Evolutionary conservation across 2,113 vertebrate genomes (phyloP).

Genomic region (Pongo abelii): DNA sequence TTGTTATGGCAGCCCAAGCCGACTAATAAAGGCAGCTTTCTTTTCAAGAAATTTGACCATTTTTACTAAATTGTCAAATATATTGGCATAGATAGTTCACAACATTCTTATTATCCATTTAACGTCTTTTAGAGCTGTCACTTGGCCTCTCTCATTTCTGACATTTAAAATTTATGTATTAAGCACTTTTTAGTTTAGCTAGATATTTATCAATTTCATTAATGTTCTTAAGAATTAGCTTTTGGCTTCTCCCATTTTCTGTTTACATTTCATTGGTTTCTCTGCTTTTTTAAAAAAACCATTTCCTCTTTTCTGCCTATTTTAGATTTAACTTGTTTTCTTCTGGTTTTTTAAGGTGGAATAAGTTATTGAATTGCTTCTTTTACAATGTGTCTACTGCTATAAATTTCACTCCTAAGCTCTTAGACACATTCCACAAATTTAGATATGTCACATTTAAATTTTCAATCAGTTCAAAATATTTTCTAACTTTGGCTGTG

Average conservation of each 20-base stretch:
- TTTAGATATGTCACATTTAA: not conserved
- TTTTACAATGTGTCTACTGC: not conserved
- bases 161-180: not conserved
- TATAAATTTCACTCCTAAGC: not conserved
- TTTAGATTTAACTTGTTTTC: not conserved
- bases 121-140: not conserved
- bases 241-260: not conserved
- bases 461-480: not conserved
- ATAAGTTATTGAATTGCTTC: not conserved
- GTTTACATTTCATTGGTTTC: not conserved
- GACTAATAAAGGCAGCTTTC: not conserved
- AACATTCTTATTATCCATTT: not conserved
- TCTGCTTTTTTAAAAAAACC: not conserved
- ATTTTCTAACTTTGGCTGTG: not conserved
- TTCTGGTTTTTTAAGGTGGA: not conserved
- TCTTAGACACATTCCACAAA: not conserved
- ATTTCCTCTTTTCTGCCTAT: not conserved
- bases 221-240: not conserved
- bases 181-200: not conserved
- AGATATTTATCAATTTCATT: not conserved
- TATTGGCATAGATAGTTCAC: not conserved
- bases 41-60: not conserved
- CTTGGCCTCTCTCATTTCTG: not conserved
- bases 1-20: not conserved
- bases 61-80: not conserved